Percentiles rank a stretch among this genome's conserved stretches.
phyloP scores from a whole-genome alignment of 2,113 vertebrate genomes.

The Gymnarchus niloticus region DNA sequence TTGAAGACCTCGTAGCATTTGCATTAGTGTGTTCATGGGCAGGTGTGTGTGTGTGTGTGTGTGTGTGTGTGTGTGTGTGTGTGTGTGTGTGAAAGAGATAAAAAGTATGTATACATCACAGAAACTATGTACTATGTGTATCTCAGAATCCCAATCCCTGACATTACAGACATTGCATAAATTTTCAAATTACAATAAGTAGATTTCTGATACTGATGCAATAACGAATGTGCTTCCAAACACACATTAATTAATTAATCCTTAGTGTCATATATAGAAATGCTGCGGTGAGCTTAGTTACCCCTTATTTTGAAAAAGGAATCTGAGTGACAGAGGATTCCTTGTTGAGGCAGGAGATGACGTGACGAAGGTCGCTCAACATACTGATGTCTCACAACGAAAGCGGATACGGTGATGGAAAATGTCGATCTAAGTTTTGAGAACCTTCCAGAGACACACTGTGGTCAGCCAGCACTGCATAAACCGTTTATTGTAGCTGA shows the following conservation, averaged over 20 bases:
- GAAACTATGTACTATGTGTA: too few relatives aligned
- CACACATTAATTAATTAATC: neutral
- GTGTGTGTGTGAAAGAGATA: neutral
- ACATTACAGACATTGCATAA: neutral
- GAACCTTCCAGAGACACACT: neutral
- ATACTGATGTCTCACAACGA: neutral
- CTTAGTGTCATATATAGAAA: too few relatives aligned
- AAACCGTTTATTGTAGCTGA: neutral
- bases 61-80: neutral
- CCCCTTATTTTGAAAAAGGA: too few relatives aligned
- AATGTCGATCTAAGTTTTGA: neutral
- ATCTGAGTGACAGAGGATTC: too few relatives aligned
- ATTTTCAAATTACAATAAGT: neutral
- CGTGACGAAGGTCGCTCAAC: too few relatives aligned
- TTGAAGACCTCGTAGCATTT: neutral
- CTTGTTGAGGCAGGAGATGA: too few relatives aligned
- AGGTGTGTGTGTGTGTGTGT: neutral
- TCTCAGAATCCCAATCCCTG: neutral
- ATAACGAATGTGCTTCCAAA: neutral
- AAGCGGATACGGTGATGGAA: neutral
- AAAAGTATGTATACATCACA: too few relatives aligned
- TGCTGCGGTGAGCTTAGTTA: too few relatives aligned
- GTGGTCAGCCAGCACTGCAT: neutral
- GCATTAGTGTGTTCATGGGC: neutral
- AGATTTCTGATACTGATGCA: neutral